Evolutionary conservation across 2,797 vertebrate genomes (phyloP), one percentile per base, ranked within the genome.

Genomic region (Mycteria americana): DNA sequence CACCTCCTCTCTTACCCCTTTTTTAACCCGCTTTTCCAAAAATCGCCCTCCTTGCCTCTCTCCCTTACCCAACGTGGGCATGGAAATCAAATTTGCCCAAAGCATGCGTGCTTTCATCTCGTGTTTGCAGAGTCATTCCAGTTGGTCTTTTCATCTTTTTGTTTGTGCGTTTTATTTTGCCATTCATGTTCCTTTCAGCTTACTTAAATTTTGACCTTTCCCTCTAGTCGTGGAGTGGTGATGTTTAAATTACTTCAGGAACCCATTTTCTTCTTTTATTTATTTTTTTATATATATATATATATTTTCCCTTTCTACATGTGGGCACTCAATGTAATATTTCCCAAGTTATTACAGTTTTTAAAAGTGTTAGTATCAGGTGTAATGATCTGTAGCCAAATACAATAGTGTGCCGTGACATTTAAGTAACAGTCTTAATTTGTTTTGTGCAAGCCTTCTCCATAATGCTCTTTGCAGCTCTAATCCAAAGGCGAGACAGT

Each of bases 321-420:
- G 98, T 96, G 97, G 97, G 97, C 98, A 98, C 97, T 98, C 98
- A 92, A 73, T 98, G 98, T 98, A 98, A 98, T 99, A 98, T 99
- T 99, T 99, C 98, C 98, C 98, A 98, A 99, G 99, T 99, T 99
- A 99, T 99, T 99, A 99, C 98, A 98, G 98, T 98, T 98, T 99
- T 98, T 98, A 96, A 98, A 98, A 98, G 98, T 98, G 98, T 99
- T 99, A 98, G 99, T 99, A 99, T 98, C 98, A 98, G 98, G 98
- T 99, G 99, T 99, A 99, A 99, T 99, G 99, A 99, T 99, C 99
- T 99, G 99, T 99, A 98, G 99, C 99, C 98, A 98, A 98, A 98
- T 98, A 99, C 99, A 99, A 99, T 99, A 98, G 99, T 99, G 99
- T 99, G 99, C 99, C 98, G 96, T 99, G 99, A 99, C 99, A 99